phyloP scores from a whole-genome alignment of 2,113 vertebrate genomes.

The Tragelaphus strepsiceros region DNA sequence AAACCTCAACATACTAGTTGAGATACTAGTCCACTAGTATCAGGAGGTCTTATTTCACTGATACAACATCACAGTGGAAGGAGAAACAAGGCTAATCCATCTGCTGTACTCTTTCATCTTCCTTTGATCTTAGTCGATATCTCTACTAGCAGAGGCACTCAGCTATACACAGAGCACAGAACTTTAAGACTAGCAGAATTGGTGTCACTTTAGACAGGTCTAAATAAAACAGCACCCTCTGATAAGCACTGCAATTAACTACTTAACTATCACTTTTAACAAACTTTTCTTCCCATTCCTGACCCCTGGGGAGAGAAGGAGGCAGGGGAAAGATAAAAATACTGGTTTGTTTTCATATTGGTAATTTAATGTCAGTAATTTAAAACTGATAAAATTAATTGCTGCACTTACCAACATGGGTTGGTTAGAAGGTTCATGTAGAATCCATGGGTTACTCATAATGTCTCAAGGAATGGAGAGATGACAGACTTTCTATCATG shows the following conservation, averaged over 20 bases:
- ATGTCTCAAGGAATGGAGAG: background rate
- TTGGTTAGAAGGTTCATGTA: conserved; percentile 28
- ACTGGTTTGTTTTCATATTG: conserved; percentile 20
- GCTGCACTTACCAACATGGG: background rate
- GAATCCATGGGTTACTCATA: background rate
- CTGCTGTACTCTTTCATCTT: background rate
- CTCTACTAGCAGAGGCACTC: background rate
- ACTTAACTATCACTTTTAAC: background rate
- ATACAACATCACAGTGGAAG: background rate
- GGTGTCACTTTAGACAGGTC: background rate
- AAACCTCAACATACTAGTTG: background rate
- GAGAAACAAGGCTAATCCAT: background rate
- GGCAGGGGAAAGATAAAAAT: background rate
- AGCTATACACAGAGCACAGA: background rate
- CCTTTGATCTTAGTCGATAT: background rate
- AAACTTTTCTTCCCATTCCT: background rate
- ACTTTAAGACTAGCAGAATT: background rate
- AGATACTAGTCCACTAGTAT: background rate
- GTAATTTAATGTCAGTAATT: conserved; percentile 38
- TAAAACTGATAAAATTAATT: conserved; percentile 49
- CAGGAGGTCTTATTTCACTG: background rate
- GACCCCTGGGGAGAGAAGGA: background rate
- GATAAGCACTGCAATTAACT: background rate
- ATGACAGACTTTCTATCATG: too few species aligned
- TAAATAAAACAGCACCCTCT: background rate